Evolutionary conservation across 1,140 invertebrate genomes (phyloP), one percentile per base, ranked within the genome.

Genomic region (Solenopsis fugax): DNA sequence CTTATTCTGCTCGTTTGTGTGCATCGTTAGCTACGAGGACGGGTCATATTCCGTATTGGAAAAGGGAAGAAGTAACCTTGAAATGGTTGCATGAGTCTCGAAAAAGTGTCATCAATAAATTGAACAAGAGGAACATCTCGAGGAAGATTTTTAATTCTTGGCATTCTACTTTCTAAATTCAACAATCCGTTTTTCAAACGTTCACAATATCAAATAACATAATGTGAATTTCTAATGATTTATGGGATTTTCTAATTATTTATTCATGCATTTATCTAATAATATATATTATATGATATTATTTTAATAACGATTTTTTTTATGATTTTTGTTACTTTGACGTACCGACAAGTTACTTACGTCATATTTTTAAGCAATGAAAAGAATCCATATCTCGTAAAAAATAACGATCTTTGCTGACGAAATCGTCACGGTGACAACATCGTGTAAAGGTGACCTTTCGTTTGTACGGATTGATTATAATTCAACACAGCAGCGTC

Each of bases 401-500:
- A 37, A 78, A 65, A 65, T 34, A 37, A 29, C 12, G 7, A 41
- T 37, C 13, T n/a, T n/a, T 37, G 48, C 9, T 34, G 45, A 64
- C 18, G 29, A 80, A 67, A 37, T n/a, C 18, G 13, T 65, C 50
- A 72, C 75, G 69, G 48, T 85, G 13, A 60, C 21, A 41, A 45
- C 29, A 48, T 5, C 34, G 54, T 71, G 54, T 69, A 71, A 87
- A 72, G 84, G 86, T 82, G 87, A 90, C 87, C 87, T 89, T 89
- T 87, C 73, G n/a, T 41, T 64, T 56, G 69, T 65, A 86, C 64
- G 76, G 88, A 89, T 84, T 87, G 85, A 89, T 90, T 86, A 85
- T 80, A 69, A 87, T 65, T 89, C 88, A 90, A 87, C 84, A 50
- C 60, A 50, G 48, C 88, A 67, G 75, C 52, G 24, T 80, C 67